Percentiles rank a stretch among this genome's conserved stretches.
phyloP scores from a whole-genome alignment of 2,113 vertebrate genomes.

The Mastomys natalensis region DNA sequence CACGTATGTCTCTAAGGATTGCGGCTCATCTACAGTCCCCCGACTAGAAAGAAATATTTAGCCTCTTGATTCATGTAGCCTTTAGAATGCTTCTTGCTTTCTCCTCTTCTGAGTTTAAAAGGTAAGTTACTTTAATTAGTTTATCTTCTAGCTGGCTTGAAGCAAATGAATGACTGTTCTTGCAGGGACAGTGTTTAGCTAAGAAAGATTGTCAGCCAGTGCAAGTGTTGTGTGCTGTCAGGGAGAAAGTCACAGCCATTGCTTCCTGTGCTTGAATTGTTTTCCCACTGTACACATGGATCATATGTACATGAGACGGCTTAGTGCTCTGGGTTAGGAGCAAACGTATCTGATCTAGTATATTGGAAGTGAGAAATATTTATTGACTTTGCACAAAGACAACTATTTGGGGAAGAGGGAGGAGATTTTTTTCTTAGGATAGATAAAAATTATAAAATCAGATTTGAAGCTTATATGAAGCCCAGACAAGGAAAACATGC shows the following conservation, averaged over 20 bases:
- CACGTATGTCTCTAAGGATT: conserved; percentile 53
- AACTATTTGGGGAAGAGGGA: conserved; percentile 1
- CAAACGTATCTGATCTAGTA: conserved; percentile 6
- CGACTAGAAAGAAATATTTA: background rate
- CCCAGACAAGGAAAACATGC: background rate
- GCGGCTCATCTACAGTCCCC: background rate
- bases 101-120: conserved; percentile 60
- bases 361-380: background rate
- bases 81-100: background rate
- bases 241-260: background rate
- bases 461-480: conserved; percentile 30
- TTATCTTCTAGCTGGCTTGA: background rate
- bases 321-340: background rate
- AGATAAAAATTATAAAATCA: conserved; percentile 15
- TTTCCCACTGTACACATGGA: background rate
- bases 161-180: conserved; percentile 61
- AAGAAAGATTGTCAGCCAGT: background rate
- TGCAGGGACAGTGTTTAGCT: conserved; percentile 23
- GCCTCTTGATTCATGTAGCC: background rate
- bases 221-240: background rate
- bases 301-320: background rate
- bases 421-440: background rate
- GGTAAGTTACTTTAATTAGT: conserved; percentile 38
- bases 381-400: conserved; percentile 39
- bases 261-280: conserved; percentile 44